Evolutionary conservation across 2,888 invertebrate genomes (phyloP).

Genomic region (Apamea monoglypha): DNA sequence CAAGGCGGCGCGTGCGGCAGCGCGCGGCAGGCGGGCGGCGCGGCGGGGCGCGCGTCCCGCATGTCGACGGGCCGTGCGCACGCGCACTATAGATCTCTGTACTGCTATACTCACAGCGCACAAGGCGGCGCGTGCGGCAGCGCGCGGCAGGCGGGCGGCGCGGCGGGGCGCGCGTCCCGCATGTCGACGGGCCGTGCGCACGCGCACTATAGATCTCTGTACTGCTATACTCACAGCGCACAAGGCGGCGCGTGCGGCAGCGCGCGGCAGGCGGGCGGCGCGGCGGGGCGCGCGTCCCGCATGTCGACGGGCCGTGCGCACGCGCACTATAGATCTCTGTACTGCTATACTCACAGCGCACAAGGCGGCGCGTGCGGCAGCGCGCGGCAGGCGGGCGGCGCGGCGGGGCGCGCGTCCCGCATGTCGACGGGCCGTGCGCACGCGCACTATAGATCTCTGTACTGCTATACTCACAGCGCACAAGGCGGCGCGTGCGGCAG

Average conservation of each 20-base stretch:
- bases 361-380: slow-evolving; percentile 90
- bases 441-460: no score
- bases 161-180: slow-evolving; percentile 74
- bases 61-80: slow-evolving; percentile 86
- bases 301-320: slow-evolving; percentile 86
- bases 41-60: slow-evolving; percentile 74
- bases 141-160: slow-evolving; percentile 79
- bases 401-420: slow-evolving; percentile 74
- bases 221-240: slow-evolving; percentile 95
- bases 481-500: slow-evolving; percentile 90
- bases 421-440: slow-evolving; percentile 86
- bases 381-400: slow-evolving; percentile 79
- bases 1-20: slow-evolving; percentile 90
- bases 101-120: slow-evolving; percentile 95
- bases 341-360: slow-evolving; percentile 95
- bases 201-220: no score
- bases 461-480: slow-evolving; percentile 95
- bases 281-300: slow-evolving; percentile 74
- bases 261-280: slow-evolving; percentile 79
- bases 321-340: no score
- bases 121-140: slow-evolving; percentile 90
- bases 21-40: slow-evolving; percentile 79
- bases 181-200: slow-evolving; percentile 86
- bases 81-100: no score
- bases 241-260: slow-evolving; percentile 90